Conservation (phyloP, 2,797 vertebrate genomes). For the Chelon auratus region DNA sequence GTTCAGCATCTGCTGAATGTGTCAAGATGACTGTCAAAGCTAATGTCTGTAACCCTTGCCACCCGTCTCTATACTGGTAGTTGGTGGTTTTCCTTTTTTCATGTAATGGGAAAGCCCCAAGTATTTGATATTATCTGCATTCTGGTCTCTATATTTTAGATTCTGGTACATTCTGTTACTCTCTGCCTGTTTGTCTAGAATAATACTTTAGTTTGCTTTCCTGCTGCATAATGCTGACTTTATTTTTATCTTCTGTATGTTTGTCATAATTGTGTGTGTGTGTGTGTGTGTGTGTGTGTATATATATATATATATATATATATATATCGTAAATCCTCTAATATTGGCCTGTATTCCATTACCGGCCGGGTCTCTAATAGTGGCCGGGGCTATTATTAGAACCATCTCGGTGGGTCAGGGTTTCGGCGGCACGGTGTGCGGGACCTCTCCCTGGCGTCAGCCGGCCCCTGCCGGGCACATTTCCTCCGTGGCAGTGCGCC, state of each 20-base stretch:
- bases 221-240: not conserved
- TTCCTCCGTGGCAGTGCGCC: too few species aligned
- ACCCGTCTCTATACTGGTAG: not conserved
- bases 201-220: not conserved
- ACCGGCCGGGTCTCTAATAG: too few species aligned
- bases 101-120: not conserved
- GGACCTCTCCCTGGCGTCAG: too few species aligned
- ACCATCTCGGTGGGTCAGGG: too few species aligned
- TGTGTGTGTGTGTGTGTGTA: too few species aligned
- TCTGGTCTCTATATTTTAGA: not conserved
- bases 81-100: not conserved
- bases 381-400: too few species aligned
- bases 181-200: not conserved
- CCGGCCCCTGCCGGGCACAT: too few species aligned
- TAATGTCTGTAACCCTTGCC: constrained; percentile 2
- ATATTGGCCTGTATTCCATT: too few species aligned
- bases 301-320: too few species aligned
- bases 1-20: constrained; percentile 42
- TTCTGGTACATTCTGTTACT: not conserved
- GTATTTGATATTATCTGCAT: not conserved
- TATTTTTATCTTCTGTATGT: not conserved
- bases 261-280: too few species aligned
- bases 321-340: too few species aligned
- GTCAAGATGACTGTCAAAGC: not conserved
- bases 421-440: too few species aligned